phyloP scores from a whole-genome alignment of 2,797 vertebrate species.

The Acanthurus tractus region DNA sequence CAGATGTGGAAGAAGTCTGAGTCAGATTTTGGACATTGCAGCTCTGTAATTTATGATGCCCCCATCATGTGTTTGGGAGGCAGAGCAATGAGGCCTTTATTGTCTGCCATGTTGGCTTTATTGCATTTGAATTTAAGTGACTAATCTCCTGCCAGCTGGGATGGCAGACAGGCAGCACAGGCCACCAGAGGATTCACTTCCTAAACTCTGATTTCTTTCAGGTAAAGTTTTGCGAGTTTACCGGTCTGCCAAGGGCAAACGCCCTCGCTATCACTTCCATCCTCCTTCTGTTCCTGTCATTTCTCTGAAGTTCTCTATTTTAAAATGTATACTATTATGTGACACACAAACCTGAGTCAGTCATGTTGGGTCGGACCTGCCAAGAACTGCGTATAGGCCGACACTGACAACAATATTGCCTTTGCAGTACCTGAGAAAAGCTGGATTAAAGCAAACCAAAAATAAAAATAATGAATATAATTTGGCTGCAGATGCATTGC shows the following conservation, averaged over 20 bases:
- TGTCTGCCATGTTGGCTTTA: slow-evolving; percentile 41
- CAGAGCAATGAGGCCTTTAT: slow-evolving; percentile 10
- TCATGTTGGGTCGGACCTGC: neutral
- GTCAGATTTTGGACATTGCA: slow-evolving; percentile 6
- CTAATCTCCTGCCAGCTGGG: slow-evolving; percentile 35
- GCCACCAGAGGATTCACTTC: slow-evolving; percentile 31
- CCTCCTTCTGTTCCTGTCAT: neutral
- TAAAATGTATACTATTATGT: neutral
- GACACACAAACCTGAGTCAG: neutral
- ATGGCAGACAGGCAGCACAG: slow-evolving; percentile 25
- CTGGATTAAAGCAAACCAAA: slow-evolving; percentile 16
- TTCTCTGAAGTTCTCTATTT: neutral
- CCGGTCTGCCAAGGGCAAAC: neutral
- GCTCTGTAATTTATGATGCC: slow-evolving; percentile 32
- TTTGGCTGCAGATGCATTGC: slow-evolving; percentile 15
- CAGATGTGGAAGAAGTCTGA: neutral
- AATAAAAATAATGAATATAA: neutral
- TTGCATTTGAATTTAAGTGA: slow-evolving; percentile 48
- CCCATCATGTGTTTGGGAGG: slow-evolving; percentile 18
- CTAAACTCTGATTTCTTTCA: slow-evolving; percentile 25
- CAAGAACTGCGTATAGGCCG: neutral
- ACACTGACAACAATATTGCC: neutral
- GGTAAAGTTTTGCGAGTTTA: slow-evolving; percentile 22
- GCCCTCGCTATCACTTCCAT: neutral
- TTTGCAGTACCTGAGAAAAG: slow-evolving; percentile 11